Conservation (phyloP, 2,113 vertebrate genomes). For the Dasyprocta punctata region DNA sequence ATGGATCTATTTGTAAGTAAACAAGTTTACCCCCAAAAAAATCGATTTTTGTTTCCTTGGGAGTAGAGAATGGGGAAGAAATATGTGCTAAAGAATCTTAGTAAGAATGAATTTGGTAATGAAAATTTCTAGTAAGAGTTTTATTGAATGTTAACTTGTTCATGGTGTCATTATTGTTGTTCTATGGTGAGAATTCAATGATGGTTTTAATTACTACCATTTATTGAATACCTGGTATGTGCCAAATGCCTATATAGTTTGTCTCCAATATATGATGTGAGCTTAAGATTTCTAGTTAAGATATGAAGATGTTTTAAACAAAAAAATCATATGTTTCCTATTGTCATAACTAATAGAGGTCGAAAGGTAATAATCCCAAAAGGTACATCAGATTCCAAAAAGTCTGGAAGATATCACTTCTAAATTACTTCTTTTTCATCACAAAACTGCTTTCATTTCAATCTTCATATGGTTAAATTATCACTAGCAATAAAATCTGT, state of each 20-base stretch:
- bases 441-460: neutral
- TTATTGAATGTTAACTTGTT: neutral
- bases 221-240: neutral
- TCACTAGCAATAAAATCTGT: neutral
- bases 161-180: neutral
- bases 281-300: neutral
- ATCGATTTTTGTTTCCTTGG: neutral
- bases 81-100: neutral
- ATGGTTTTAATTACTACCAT: neutral
- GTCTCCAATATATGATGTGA: neutral
- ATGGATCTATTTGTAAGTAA: neutral
- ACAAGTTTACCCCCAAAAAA: neutral
- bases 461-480: neutral
- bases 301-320: neutral
- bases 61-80: neutral
- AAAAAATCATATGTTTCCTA: neutral
- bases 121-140: neutral
- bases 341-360: neutral
- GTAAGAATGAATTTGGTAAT: conserved; percentile 26
- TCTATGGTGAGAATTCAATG: neutral
- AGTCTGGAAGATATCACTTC: neutral
- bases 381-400: neutral
- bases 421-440: neutral
- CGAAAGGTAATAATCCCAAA: neutral
- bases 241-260: neutral